Percentiles rank a stretch among this genome's conserved stretches.
Conservation (phyloP, 2,797 vertebrate species). For the Hippocampus kuda region DNA sequence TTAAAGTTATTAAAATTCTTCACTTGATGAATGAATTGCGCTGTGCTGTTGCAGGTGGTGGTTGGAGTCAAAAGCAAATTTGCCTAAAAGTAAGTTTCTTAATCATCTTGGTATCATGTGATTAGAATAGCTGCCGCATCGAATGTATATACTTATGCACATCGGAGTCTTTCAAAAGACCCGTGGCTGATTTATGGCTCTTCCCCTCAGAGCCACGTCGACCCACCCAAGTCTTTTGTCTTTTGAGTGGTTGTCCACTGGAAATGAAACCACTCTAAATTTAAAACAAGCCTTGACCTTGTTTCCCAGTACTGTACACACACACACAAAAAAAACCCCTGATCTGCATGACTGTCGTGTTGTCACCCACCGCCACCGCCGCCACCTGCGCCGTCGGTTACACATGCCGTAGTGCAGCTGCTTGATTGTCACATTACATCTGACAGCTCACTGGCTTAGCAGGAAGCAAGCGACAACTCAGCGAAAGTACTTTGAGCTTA, state of each 20-base stretch:
- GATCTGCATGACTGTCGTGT: slow-evolving; percentile 31
- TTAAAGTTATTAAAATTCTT: neutral
- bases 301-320: slow-evolving; percentile 38
- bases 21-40: neutral
- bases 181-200: neutral
- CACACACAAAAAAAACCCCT: slow-evolving; percentile 4
- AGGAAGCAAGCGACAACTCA: neutral
- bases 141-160: neutral
- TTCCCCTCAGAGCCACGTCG: neutral
- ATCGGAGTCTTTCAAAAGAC: too few species aligned
- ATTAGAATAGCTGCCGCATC: neutral
- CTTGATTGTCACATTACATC: slow-evolving; percentile 64
- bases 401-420: slow-evolving; percentile 57
- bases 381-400: slow-evolving; percentile 37
- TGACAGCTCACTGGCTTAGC: slow-evolving; percentile 22
- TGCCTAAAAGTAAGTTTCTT: slow-evolving; percentile 6
- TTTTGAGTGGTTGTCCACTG: neutral
- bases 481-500: slow-evolving; percentile 29
- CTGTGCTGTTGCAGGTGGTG: neutral
- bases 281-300: slow-evolving; percentile 60
- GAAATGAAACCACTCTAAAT: slow-evolving; percentile 46
- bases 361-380: slow-evolving; percentile 24
- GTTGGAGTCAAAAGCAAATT: slow-evolving; percentile 2
- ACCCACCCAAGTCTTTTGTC: neutral
- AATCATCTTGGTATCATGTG: neutral